Evolutionary conservation across 2,888 invertebrate genomes (phyloP).

Genomic region (Lochmaea capreae): DNA sequence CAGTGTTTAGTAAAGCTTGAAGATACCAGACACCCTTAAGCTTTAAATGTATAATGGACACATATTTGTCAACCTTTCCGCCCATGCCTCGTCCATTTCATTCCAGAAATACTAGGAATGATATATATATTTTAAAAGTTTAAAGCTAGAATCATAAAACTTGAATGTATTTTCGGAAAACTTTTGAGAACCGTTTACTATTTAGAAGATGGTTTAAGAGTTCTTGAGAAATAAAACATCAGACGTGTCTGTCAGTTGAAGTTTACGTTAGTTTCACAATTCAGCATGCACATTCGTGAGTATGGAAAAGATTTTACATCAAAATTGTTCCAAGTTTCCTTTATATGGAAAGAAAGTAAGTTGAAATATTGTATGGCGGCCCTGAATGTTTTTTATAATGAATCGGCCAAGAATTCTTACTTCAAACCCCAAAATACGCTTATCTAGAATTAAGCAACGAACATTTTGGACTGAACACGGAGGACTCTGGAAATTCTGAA

Average conservation of each 20-base stretch:
- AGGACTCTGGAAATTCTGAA: too few relatives aligned
- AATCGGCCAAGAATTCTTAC: too few relatives aligned
- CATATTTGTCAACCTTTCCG: conserved; percentile 4
- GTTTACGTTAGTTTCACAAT: neutral
- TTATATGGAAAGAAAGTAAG: too few relatives aligned
- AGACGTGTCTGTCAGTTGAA: neutral
- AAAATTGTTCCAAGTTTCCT: too few relatives aligned
- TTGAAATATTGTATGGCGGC: too few relatives aligned
- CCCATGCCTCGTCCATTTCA: neutral
- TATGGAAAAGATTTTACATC: too few relatives aligned
- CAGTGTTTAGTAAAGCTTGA: neutral
- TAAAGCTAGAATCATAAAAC: neutral
- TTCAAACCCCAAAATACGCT: too few relatives aligned
- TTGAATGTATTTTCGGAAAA: neutral
- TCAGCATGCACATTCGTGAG: too few relatives aligned
- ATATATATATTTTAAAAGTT: neutral
- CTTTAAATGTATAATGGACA: neutral
- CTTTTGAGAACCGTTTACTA: neutral
- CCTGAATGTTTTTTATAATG: too few relatives aligned
- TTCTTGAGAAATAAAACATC: neutral
- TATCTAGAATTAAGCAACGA: too few relatives aligned
- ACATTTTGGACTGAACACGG: too few relatives aligned
- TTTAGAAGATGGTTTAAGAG: neutral
- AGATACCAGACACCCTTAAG: too few relatives aligned
- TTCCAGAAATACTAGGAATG: neutral